Evolutionary conservation across 1,140 invertebrate genomes (phyloP).

Genomic region (Cydia splendana): DNA sequence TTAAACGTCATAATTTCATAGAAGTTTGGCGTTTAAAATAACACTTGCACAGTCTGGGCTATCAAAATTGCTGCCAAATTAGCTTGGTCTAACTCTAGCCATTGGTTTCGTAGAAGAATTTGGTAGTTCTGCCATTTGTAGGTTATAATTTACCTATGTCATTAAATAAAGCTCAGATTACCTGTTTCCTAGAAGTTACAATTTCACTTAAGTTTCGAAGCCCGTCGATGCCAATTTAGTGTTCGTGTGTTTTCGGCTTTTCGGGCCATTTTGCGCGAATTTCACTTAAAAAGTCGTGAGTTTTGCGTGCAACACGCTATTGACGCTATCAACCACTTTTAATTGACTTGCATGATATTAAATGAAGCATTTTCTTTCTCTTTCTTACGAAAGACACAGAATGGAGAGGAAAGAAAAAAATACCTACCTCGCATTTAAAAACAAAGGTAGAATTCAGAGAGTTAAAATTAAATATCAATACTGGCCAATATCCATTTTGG

Average conservation of each 20-base stretch:
- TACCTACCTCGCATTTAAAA: no score
- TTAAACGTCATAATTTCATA: no score
- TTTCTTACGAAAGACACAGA: neutral
- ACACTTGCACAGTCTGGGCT: no score
- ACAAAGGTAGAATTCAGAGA: no score
- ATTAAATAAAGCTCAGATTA: neutral
- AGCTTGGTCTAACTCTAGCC: no score
- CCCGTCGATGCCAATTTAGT: constrained; percentile 11
- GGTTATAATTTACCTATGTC: neutral
- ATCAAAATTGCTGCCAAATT: no score
- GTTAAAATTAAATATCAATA: no score
- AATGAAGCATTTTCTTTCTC: constrained; percentile 1
- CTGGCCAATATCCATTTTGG: no score
- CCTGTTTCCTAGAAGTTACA: constrained; percentile 21
- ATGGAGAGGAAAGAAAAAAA: no score
- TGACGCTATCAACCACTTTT: constrained; percentile 25
- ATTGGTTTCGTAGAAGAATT: no score
- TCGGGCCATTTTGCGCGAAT: constrained; percentile 25
- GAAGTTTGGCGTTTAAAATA: no score
- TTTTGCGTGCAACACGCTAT: constrained; percentile 28
- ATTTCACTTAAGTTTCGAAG: constrained; percentile 14
- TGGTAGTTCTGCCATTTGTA: no score
- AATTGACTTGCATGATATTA: constrained; percentile 21
- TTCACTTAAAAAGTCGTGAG: constrained; percentile 27
- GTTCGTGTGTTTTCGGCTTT: constrained; percentile 19